These are phyloP conservation scores for Lontra canadensis DNA, from an alignment of 2,113 vertebrate species.

Conservation along the genomic window DNA sequence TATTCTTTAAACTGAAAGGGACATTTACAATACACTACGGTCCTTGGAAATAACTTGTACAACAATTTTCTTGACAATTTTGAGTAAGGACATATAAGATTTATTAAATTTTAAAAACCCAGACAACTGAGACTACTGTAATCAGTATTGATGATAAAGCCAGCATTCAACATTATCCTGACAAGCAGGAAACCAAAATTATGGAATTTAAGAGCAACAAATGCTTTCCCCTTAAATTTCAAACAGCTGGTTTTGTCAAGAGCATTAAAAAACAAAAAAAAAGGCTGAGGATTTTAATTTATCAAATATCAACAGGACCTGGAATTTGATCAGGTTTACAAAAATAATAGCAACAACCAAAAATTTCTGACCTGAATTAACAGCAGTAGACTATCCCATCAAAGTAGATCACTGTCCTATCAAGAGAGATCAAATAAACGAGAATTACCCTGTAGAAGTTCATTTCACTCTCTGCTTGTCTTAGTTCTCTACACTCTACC, in stretches of 20 bases:
- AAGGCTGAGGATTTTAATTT: neutral
- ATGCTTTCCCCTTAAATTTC: neutral
- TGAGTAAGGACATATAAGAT: neutral
- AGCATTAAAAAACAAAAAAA: neutral
- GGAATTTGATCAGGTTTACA: neutral
- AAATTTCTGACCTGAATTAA: neutral
- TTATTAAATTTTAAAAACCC: neutral
- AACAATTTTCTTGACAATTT: neutral
- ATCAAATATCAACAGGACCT: neutral
- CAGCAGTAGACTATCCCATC: neutral
- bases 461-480: neutral
- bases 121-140: neutral
- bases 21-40: neutral
- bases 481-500: neutral
- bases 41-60: neutral
- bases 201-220: neutral
- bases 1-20: neutral
- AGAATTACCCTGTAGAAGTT: neutral
- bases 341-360: neutral
- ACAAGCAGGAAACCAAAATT: slow-evolving; percentile 14
- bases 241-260: neutral
- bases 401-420: neutral
- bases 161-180: neutral
- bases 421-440: neutral
- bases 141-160: neutral